Conservation (phyloP, 2,113 vertebrate genomes). For the Gorsachius goisagi region DNA sequence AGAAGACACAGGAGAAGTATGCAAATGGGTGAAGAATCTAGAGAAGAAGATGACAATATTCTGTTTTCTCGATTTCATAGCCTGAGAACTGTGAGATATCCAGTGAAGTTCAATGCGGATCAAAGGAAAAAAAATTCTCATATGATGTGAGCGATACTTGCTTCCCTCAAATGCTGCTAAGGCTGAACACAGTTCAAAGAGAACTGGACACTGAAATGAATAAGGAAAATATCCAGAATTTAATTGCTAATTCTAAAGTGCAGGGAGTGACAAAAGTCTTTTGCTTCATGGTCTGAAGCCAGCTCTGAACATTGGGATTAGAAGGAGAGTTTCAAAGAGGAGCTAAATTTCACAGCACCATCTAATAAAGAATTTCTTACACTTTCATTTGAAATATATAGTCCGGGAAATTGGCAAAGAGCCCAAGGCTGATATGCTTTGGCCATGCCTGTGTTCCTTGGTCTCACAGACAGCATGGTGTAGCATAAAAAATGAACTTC, state of each 20-base stretch:
- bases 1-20: background rate
- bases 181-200: background rate
- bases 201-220: background rate
- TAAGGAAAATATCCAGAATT: constrained; percentile 21
- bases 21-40: background rate
- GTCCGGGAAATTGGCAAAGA: constrained; percentile 21
- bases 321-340: background rate
- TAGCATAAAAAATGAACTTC: constrained; percentile 21
- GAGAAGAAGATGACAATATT: background rate
- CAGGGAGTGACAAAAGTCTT: background rate
- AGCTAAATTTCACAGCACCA: constrained; percentile 8
- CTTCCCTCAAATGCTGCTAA: background rate
- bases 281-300: background rate
- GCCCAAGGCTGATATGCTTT: constrained; percentile 18
- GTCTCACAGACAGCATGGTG: background rate
- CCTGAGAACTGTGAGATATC: background rate
- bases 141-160: background rate
- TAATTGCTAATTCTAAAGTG: background rate
- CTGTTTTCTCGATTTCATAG: background rate
- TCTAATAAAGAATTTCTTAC: constrained; percentile 24
- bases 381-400: constrained; percentile 36
- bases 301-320: background rate
- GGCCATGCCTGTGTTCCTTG: background rate
- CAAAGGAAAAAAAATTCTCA: background rate
- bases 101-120: background rate